phyloP scores from a whole-genome alignment of 2,113 vertebrate species.

The Chaetops frenatus region DNA sequence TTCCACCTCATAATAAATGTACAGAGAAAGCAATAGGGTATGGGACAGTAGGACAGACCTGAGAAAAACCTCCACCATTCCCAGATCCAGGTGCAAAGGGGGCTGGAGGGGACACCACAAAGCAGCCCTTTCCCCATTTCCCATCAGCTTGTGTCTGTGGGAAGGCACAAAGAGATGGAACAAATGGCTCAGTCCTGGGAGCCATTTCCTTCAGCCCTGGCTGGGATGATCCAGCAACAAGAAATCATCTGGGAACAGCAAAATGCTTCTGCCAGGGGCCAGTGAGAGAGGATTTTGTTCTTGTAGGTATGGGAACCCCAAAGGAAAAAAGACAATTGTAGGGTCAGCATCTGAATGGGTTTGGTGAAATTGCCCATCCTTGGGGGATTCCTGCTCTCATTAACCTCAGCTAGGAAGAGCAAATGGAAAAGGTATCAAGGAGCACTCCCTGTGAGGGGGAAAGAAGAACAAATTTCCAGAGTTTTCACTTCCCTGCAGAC shows the following conservation, averaged over 20 bases:
- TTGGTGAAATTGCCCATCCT: background rate
- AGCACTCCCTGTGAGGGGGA: background rate
- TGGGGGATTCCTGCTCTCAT: background rate
- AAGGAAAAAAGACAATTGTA: background rate
- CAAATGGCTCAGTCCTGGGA: background rate
- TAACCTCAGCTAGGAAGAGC: background rate
- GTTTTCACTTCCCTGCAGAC: background rate
- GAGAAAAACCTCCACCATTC: background rate
- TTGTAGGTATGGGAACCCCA: background rate
- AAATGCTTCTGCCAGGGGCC: background rate
- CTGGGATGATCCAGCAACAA: background rate
- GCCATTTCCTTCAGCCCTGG: background rate
- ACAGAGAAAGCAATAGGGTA: background rate
- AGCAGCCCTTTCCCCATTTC: background rate
- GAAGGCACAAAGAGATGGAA: background rate
- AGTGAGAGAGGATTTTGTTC: background rate
- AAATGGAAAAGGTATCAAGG: background rate
- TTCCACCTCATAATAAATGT: background rate
- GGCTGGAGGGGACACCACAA: background rate
- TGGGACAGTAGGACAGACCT: too few relatives aligned
- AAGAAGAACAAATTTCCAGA: background rate
- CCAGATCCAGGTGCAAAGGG: background rate
- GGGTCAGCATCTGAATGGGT: background rate
- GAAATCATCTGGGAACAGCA: background rate
- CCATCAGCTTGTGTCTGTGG: background rate